These are phyloP conservation scores for Dryocosmus kuriphilus DNA, from an alignment of 2,888 invertebrate genomes.

Conservation along the genomic window DNA sequence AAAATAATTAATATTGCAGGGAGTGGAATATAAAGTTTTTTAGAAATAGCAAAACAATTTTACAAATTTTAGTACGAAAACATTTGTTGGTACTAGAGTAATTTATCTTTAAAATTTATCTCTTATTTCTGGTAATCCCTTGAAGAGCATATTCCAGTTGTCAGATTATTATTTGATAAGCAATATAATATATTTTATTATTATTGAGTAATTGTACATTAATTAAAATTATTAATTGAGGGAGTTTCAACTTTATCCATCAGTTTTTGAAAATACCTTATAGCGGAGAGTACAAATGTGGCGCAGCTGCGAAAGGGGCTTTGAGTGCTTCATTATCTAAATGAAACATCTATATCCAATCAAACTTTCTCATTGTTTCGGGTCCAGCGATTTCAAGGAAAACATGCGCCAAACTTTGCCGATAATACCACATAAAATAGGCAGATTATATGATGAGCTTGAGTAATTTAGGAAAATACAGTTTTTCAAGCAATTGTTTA, in stretches of 20 bases:
- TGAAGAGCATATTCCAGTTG: too few species aligned
- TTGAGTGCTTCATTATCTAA: background rate
- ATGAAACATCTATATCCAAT: constrained; percentile 19
- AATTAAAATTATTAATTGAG: too few species aligned
- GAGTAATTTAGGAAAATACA: background rate
- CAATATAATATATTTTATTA: too few species aligned
- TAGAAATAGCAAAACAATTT: too few species aligned
- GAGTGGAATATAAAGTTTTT: too few species aligned
- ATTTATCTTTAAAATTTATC: too few species aligned
- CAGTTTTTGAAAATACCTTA: background rate
- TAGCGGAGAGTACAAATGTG: background rate
- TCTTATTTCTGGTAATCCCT: too few species aligned
- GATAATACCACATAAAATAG: background rate
- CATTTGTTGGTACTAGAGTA: too few species aligned
- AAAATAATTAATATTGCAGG: too few species aligned
- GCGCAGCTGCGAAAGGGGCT: background rate
- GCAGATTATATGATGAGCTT: background rate
- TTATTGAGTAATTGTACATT: too few species aligned
- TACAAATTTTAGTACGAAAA: too few species aligned
- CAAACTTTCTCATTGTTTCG: background rate
- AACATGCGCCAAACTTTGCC: background rate
- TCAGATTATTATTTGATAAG: too few species aligned
- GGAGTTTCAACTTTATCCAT: background rate
- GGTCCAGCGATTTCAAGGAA: background rate
- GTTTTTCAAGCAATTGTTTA: background rate